phyloP scores from a whole-genome alignment of 1,140 invertebrate genomes.

The Prorops nasuta region DNA sequence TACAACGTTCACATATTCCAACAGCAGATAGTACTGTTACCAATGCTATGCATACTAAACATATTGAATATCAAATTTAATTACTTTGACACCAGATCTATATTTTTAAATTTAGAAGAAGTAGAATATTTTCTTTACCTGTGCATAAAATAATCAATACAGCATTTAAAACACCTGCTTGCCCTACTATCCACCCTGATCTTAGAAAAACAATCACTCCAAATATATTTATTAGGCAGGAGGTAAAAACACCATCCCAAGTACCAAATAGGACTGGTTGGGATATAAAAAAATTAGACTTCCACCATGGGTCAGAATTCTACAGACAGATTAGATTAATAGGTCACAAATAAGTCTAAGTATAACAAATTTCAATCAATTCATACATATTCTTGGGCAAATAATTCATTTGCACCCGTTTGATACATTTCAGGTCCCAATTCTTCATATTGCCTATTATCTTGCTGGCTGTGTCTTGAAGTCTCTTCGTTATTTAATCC shows the following conservation, averaged over 20 bases:
- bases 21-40: constrained; percentile 91
- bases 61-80: constrained; percentile 7
- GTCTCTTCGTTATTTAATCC: constrained; percentile 54
- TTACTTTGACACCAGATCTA: background rate
- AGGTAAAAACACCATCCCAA: constrained; percentile 96
- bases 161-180: constrained; percentile 87
- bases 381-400: constrained; percentile 79
- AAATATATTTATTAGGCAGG: constrained; percentile 94
- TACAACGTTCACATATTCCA: constrained; percentile 92
- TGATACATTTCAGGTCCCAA: constrained; percentile 76
- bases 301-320: constrained; percentile 85
- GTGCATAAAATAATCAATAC: constrained; percentile 85
- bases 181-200: constrained; percentile 95
- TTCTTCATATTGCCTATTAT: constrained; percentile 69
- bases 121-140: constrained; percentile 54
- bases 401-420: constrained; percentile 82
- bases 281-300: constrained; percentile 89
- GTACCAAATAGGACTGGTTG: constrained; percentile 94
- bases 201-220: constrained; percentile 95
- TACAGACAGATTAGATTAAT: no score
- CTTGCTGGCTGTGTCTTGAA: constrained; percentile 51
- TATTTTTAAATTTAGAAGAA: background rate
- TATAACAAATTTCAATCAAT: constrained; percentile 31
- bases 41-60: constrained; percentile 77
- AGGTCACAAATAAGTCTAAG: no score